Evolutionary conservation across 2,888 invertebrate genomes (phyloP).

Genomic region (Netelia inedita): DNA sequence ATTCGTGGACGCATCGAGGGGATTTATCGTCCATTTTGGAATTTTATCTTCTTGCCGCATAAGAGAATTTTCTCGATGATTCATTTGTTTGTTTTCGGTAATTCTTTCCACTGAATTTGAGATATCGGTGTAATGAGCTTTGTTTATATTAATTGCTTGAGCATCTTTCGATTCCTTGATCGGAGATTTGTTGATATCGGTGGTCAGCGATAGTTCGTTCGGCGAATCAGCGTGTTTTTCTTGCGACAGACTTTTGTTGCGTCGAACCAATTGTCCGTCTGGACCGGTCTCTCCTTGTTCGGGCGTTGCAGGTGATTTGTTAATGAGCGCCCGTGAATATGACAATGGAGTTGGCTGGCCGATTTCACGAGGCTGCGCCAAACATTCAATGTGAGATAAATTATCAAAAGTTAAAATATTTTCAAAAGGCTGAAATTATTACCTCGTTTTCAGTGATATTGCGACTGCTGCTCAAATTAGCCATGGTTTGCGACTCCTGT

Average conservation of each 20-base stretch:
- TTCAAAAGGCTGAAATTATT: neutral
- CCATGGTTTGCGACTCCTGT: conserved; percentile 73
- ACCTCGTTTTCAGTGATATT: conserved; percentile 21
- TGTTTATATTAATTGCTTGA: neutral
- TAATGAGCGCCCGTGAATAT: conserved; percentile 2
- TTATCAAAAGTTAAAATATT: neutral
- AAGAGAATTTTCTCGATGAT: conserved; percentile 21
- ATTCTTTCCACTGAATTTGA: neutral
- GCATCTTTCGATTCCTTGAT: neutral
- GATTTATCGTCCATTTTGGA: conserved; percentile 72
- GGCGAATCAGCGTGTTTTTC: conserved; percentile 24
- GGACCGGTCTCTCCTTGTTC: conserved; percentile 39
- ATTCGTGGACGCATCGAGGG: conserved; percentile 64
- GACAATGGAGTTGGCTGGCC: neutral
- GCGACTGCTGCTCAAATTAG: conserved; percentile 40
- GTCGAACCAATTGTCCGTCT: neutral
- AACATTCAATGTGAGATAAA: neutral
- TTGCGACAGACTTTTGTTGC: neutral
- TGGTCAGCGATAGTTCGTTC: neutral
- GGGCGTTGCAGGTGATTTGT: neutral
- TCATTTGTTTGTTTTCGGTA: conserved; percentile 25
- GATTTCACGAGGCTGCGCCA: conserved; percentile 29
- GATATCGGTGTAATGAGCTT: neutral
- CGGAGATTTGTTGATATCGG: neutral
- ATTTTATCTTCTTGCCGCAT: conserved; percentile 30